A percentile compares a stretch with the other conserved stretches of the same genome.
Conservation (phyloP, 2,888 invertebrate genomes). For the Hedychridium roseum region DNA sequence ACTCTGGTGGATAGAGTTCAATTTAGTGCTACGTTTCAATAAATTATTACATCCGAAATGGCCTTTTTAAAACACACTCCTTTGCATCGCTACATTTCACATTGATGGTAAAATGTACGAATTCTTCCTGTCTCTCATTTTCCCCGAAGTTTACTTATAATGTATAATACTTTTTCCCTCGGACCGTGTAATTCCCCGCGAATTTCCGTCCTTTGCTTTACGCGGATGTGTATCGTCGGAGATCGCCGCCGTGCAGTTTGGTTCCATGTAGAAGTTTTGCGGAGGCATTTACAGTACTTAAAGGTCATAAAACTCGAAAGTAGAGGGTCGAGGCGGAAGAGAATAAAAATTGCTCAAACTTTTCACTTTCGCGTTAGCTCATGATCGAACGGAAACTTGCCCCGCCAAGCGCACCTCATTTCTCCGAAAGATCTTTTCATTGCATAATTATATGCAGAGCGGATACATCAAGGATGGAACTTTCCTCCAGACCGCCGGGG, state of each 20-base stretch:
- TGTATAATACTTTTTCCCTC: background rate
- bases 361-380: conserved; percentile 5
- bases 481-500: background rate
- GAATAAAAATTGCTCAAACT: conserved; percentile 6
- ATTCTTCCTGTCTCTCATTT: background rate
- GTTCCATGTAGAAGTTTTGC: background rate
- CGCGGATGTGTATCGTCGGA: background rate
- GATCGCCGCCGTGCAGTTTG: conserved; percentile 5
- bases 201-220: background rate
- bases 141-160: too few relatives aligned
- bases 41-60: too few relatives aligned
- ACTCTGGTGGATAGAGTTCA: too few relatives aligned
- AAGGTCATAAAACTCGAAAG: conserved; percentile 3
- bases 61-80: background rate
- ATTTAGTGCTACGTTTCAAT: too few relatives aligned
- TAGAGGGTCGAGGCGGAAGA: background rate
- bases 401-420: conserved; percentile 8
- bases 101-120: conserved; percentile 6
- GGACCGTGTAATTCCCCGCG: background rate
- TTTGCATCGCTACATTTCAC: conserved; percentile 12
- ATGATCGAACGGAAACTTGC: conserved; percentile 4
- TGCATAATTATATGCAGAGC: background rate
- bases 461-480: too few relatives aligned
- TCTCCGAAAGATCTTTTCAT: conserved; percentile 3
- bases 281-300: conserved; percentile 5